Percentiles rank a stretch among this genome's conserved stretches.
These are phyloP conservation scores for Glyptemys insculpta DNA, from an alignment of 2,797 vertebrate genomes.

Conservation along the genomic window DNA sequence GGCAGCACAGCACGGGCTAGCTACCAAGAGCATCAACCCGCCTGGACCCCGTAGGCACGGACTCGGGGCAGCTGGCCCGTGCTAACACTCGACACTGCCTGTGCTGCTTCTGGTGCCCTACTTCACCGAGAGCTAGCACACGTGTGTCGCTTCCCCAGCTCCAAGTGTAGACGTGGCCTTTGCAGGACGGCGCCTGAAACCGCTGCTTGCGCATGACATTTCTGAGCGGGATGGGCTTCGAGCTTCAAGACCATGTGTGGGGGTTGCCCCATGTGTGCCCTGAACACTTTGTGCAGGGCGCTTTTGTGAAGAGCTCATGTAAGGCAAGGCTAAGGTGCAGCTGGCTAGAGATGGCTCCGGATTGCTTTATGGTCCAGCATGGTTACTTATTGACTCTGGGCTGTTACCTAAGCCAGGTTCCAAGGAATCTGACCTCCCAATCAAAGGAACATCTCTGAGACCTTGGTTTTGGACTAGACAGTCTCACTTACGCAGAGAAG, in stretches of 20 bases:
- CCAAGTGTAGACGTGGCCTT: neutral
- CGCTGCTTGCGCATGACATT: accelerated
- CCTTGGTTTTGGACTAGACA: neutral
- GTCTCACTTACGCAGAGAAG: neutral
- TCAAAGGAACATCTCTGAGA: neutral
- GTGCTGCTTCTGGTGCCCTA: too few relatives aligned
- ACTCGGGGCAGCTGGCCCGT: neutral
- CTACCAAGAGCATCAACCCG: too few relatives aligned
- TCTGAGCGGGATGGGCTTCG: accelerated
- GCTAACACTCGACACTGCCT: too few relatives aligned
- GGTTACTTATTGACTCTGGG: slow-evolving; percentile 55
- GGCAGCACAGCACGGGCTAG: too few relatives aligned
- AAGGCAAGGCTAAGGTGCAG: neutral
- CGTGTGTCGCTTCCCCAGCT: neutral
- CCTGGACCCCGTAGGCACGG: too few relatives aligned
- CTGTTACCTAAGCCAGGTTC: neutral
- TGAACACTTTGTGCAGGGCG: neutral
- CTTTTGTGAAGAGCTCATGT: too few relatives aligned
- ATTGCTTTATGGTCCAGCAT: neutral
- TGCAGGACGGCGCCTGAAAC: neutral
- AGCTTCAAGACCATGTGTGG: neutral
- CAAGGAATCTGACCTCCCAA: neutral
- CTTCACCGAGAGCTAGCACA: too few relatives aligned
- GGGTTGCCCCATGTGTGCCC: neutral
- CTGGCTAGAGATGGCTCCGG: neutral